Percentiles rank a stretch among this genome's conserved stretches.
Conservation (phyloP, 1,140 invertebrate genomes). For the Acromyrmex echinatior region DNA sequence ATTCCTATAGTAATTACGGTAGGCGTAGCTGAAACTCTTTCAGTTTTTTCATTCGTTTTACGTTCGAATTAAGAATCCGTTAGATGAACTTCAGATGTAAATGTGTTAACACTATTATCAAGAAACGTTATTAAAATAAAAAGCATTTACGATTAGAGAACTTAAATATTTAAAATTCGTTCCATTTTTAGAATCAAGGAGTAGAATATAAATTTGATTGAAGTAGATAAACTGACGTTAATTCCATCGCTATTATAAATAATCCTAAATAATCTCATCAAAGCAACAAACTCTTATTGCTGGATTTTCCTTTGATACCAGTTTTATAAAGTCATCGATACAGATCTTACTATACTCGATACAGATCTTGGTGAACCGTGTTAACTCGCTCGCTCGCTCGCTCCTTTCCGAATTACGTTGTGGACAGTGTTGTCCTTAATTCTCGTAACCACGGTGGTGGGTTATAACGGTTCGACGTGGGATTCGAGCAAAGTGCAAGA, state of each 20-base stretch:
- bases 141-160: background rate
- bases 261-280: background rate
- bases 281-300: background rate
- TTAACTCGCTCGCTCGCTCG: background rate
- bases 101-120: background rate
- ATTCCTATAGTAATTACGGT: background rate
- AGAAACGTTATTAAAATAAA: background rate
- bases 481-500: constrained; percentile 47
- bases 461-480: constrained; percentile 53
- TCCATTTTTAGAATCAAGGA: background rate
- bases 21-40: background rate
- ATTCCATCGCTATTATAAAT: background rate
- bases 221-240: background rate
- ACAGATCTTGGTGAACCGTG: constrained; percentile 9
- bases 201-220: background rate
- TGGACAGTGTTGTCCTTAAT: constrained; percentile 48
- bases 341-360: constrained; percentile 20
- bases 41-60: background rate
- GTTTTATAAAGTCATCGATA: constrained; percentile 19
- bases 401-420: constrained; percentile 46
- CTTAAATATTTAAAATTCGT: background rate
- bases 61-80: background rate
- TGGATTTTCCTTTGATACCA: background rate
- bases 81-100: background rate
- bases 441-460: constrained; percentile 35